These are phyloP conservation scores for Lutraria lutraria DNA, from an alignment of 2,888 invertebrate genomes.

Conservation along the genomic window DNA sequence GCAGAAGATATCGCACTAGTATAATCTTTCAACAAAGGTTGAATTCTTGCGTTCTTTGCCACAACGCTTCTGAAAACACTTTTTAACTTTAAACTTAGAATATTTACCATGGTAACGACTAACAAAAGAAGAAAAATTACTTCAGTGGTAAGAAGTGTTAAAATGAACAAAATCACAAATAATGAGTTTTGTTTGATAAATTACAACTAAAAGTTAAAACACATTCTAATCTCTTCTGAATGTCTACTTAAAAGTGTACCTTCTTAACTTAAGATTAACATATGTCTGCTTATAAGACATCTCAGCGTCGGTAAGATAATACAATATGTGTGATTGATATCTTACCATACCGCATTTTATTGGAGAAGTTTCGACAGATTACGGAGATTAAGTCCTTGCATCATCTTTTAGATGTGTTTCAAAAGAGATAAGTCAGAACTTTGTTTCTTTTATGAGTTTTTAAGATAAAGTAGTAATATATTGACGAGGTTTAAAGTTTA, in stretches of 20 bases:
- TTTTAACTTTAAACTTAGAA: neutral
- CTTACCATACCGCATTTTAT: neutral
- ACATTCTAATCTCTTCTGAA: neutral
- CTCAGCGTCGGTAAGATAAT: neutral
- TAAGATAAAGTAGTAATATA: neutral
- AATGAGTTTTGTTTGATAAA: neutral
- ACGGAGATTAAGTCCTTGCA: neutral
- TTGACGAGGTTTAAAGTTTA: neutral
- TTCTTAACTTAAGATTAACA: constrained; percentile 7
- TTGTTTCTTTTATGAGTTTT: constrained; percentile 4
- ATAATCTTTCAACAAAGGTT: too few species aligned
- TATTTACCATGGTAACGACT: neutral
- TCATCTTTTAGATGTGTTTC: neutral
- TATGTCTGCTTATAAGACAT: neutral
- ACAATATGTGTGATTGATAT: neutral
- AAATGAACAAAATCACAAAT: neutral
- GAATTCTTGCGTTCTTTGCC: too few species aligned
- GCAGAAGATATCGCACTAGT: too few species aligned
- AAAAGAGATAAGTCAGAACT: neutral
- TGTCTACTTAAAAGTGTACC: neutral
- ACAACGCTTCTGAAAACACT: neutral
- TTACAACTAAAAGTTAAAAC: neutral
- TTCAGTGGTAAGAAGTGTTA: neutral
- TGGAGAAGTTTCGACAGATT: neutral
- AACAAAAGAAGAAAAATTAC: neutral